phyloP scores from a whole-genome alignment of 2,113 vertebrate species.

The Cheilinus undulatus region DNA sequence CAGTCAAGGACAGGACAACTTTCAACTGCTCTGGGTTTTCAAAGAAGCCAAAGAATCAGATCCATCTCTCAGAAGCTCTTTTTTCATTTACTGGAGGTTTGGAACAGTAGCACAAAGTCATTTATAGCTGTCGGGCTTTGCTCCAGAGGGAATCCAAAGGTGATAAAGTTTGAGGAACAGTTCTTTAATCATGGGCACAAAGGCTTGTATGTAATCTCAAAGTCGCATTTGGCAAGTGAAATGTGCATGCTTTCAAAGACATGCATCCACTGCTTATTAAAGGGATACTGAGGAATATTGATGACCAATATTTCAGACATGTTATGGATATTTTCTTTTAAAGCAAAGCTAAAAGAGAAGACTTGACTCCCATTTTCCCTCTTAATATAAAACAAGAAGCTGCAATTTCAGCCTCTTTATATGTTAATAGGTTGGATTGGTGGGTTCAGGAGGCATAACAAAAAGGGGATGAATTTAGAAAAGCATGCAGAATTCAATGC shows the following conservation, averaged over 20 bases:
- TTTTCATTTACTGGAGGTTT: constrained; percentile 22
- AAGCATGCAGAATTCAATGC: too few species aligned
- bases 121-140: constrained; percentile 30
- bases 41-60: constrained; percentile 31
- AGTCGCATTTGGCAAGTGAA: constrained; percentile 40
- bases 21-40: constrained; percentile 17
- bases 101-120: constrained; percentile 39
- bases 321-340: neutral
- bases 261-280: neutral
- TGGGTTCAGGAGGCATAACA: too few species aligned
- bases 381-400: neutral
- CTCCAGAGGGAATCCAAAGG: constrained; percentile 32
- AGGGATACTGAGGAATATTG: constrained; percentile 11
- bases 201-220: constrained; percentile 37
- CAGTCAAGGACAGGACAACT: constrained; percentile 46
- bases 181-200: constrained; percentile 57
- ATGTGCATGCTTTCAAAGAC: constrained; percentile 24
- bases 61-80: constrained; percentile 18
- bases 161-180: constrained; percentile 41
- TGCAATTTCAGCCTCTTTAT: neutral
- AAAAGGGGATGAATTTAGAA: too few species aligned
- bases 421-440: too few species aligned
- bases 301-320: neutral
- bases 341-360: neutral
- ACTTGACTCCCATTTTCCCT: neutral